Base-by-base conservation (phyloP, 2,797 vertebrate genomes). In the Enteromius argenteus region DNA sequence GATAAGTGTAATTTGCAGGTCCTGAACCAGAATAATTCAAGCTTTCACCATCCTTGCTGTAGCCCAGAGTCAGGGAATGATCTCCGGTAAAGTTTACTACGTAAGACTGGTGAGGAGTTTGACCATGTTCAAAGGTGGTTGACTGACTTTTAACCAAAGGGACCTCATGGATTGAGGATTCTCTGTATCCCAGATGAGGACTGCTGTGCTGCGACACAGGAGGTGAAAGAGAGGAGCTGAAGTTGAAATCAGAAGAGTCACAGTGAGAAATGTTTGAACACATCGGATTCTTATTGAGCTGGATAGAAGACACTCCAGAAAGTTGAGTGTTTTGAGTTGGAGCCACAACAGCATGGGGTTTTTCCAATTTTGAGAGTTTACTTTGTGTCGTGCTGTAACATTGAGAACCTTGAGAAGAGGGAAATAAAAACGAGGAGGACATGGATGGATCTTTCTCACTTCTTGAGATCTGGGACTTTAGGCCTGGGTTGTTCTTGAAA, bases 1-100 rank as follows among this genome's bases (percentile, higher is more conserved):
- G 95, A 90, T 96, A 96, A 66, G 95, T 96, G 91, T 95, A 96
- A 92, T 95, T 96, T 8, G 94, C 85, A 0, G 94, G 86, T 71
- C 93, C 89, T 3, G 93, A 89, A 5, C 94, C 94, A 0, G 93
- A 90, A 88, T 93, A 95, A 51, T 93, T 89, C 49, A 88, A 66
- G 84, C 86, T 91, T 0, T 95, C 94, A 1, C 87, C 85, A 27
- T 93, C 93, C 1, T 95, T 95, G 83, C 93, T 92, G 87, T 95
- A 94, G 49, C 94, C 95, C 81, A 96, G 88, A 72, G 95, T 96
- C 87, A 96, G 81, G 0, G 95, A 96, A 85, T 96, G 95, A 85
- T 96, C 95, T 5, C 95, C 95, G 0, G 90, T 95, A 87, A 96
- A 96, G 89, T 96, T 96, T 2, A 96, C 88, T 3, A 96, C 93